Percentiles rank a stretch among this genome's conserved stretches.
Evolutionary conservation across 2,888 invertebrate species (phyloP).

Genomic region (Amphipoea lucens): DNA sequence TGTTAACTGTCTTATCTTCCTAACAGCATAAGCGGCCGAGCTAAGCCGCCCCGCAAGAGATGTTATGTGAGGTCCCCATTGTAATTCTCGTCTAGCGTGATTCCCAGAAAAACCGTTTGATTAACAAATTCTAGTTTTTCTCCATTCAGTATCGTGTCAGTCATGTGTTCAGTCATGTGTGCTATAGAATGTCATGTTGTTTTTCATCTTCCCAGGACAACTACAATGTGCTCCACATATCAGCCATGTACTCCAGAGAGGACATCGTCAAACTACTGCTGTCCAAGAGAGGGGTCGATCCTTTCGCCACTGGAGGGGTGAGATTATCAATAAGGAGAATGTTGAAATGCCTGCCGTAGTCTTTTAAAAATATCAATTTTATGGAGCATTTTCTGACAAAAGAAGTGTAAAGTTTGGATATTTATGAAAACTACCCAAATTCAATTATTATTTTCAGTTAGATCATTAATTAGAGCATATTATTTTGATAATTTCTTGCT

Average conservation of each 20-base stretch:
- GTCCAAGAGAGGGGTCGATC: slow-evolving; percentile 96
- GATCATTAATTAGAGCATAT: neutral
- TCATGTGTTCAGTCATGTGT: too few relatives aligned
- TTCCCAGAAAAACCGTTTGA: too few relatives aligned
- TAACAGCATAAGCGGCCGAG: too few relatives aligned
- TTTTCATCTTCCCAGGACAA: slow-evolving; percentile 95
- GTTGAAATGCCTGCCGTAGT: neutral
- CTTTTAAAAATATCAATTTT: neutral
- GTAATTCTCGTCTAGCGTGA: too few relatives aligned
- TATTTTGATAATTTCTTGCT: neutral
- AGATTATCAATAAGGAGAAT: slow-evolving; percentile 79
- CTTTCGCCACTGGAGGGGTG: slow-evolving; percentile 98
- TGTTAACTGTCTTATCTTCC: too few relatives aligned
- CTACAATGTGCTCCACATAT: slow-evolving; percentile 98
- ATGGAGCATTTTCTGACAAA: neutral
- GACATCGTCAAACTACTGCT: slow-evolving; percentile 97
- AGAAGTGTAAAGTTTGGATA: neutral
- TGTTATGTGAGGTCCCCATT: too few relatives aligned
- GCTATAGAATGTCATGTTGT: too few relatives aligned
- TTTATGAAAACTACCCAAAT: neutral
- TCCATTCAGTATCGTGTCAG: too few relatives aligned
- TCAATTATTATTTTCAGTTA: neutral
- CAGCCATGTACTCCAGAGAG: slow-evolving; percentile 98
- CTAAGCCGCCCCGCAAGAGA: too few relatives aligned
- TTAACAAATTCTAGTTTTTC: too few relatives aligned